These are phyloP conservation scores for Globicephala melas DNA, from an alignment of 2,113 vertebrate genomes.

Conservation along the genomic window DNA sequence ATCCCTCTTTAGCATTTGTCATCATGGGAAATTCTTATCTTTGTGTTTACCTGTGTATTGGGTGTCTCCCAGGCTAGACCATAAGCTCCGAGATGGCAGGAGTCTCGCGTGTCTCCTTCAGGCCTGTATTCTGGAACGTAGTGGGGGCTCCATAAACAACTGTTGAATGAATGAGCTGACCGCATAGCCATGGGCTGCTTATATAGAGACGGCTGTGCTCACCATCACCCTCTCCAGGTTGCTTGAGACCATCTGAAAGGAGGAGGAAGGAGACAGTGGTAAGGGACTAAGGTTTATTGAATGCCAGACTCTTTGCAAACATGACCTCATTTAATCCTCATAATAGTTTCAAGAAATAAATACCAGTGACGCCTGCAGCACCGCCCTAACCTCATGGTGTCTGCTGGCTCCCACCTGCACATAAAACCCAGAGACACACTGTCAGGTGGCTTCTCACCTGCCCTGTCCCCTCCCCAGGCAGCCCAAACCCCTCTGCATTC, in stretches of 20 bases:
- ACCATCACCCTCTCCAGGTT: background rate
- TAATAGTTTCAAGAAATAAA: background rate
- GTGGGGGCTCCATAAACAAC: background rate
- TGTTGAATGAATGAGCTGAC: background rate
- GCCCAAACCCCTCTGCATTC: background rate
- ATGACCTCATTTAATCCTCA: background rate
- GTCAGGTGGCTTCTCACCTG: background rate
- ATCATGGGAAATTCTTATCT: background rate
- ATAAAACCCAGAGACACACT: accelerated
- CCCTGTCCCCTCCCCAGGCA: background rate
- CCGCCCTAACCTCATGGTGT: background rate
- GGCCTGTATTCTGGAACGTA: background rate
- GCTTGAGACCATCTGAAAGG: background rate
- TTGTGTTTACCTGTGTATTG: background rate
- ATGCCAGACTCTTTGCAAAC: background rate
- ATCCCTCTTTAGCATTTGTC: background rate
- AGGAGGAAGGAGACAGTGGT: background rate
- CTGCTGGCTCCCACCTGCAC: background rate
- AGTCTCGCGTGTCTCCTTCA: background rate
- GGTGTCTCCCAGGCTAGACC: background rate
- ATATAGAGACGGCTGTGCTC: background rate
- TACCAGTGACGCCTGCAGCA: background rate
- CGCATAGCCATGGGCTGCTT: background rate
- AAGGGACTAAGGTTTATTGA: background rate
- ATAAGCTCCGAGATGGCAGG: background rate